phyloP scores from a whole-genome alignment of 2,888 invertebrate species.

The Lysandra coridon region DNA sequence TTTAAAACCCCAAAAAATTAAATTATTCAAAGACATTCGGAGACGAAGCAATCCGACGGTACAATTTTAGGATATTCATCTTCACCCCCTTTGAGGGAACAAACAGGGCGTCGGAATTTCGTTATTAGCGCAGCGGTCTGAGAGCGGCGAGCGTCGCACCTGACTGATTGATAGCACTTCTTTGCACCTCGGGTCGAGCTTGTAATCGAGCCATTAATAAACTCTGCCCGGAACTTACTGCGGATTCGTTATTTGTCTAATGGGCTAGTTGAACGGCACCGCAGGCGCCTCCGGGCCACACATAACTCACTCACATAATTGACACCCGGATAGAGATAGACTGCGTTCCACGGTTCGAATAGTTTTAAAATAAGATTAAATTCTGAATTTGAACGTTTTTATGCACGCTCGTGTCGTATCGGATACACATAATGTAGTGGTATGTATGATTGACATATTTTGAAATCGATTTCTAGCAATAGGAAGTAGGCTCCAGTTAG shows the following conservation, averaged over 20 bases:
- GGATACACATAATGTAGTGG: background rate
- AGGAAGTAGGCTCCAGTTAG: too few species aligned
- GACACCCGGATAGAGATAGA: constrained; percentile 23
- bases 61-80: constrained; percentile 63
- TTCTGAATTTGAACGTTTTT: background rate
- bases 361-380: constrained; percentile 42
- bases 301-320: constrained; percentile 29
- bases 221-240: constrained; percentile 77
- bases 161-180: constrained; percentile 81
- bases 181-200: constrained; percentile 80
- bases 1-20: background rate
- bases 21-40: constrained; percentile 22
- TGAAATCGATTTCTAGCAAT: too few species aligned
- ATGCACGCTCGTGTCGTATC: background rate
- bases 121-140: constrained; percentile 78
- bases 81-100: constrained; percentile 75
- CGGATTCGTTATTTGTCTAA: constrained; percentile 78
- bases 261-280: constrained; percentile 56
- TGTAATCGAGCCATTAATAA: constrained; percentile 81
- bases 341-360: constrained; percentile 34
- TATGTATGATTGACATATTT: too few species aligned
- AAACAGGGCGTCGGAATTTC: constrained; percentile 78
- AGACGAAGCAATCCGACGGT: constrained; percentile 51
- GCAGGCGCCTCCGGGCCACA: constrained; percentile 20
- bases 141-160: constrained; percentile 74